Conservation (phyloP, 2,888 invertebrate species). For the Troilus luridus region DNA sequence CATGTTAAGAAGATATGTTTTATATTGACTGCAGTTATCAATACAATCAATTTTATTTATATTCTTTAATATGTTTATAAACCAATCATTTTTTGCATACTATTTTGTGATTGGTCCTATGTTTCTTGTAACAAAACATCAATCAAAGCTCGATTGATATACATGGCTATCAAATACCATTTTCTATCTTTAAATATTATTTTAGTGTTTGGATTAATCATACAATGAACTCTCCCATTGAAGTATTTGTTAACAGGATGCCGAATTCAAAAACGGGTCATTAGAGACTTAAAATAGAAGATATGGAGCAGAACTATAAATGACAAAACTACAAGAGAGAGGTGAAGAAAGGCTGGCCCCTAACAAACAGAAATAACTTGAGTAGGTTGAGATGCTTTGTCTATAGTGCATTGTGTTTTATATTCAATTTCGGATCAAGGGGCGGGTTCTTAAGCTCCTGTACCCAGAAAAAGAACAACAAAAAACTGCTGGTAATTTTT, state of each 20-base stretch:
- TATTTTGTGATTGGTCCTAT: no score
- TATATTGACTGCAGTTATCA: no score
- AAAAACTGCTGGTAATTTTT: no score
- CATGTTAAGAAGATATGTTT: no score
- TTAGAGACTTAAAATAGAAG: not conserved
- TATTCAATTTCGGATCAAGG: not conserved
- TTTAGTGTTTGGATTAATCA: no score
- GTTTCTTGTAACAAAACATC: no score
- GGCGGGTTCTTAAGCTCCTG: not conserved
- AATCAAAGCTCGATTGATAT: no score
- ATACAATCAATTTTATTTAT: no score
- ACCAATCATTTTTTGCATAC: no score
- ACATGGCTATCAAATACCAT: not conserved
- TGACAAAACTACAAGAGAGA: constrained; percentile 32
- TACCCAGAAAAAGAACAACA: not conserved
- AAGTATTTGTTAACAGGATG: not conserved
- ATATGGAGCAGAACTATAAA: constrained; percentile 21
- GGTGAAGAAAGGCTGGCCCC: not conserved
- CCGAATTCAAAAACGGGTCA: constrained; percentile 1
- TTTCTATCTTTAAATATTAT: not conserved
- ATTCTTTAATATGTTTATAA: no score
- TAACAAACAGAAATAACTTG: not conserved
- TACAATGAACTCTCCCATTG: not conserved
- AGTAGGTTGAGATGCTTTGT: not conserved
- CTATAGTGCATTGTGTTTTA: not conserved